These are phyloP conservation scores for Aurelia aurita complex sp. Pacific DNA, from an alignment of 30 jellyfish, hydroid and myxozoan species.

Conservation along the genomic window DNA sequence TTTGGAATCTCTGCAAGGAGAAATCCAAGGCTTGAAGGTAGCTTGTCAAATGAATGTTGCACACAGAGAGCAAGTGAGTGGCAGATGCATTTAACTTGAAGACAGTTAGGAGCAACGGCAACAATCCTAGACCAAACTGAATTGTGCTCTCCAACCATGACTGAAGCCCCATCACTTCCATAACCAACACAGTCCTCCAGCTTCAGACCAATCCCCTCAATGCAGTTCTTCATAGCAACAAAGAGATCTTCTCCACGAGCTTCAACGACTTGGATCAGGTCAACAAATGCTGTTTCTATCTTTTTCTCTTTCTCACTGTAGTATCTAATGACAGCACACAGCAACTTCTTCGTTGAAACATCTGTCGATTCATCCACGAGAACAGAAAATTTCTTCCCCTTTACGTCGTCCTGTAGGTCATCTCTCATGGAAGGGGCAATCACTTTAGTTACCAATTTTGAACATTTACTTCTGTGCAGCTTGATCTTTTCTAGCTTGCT, in stretches of 20 bases:
- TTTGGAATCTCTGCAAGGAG: conserved; percentile 75
- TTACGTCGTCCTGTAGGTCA: conserved; percentile 39
- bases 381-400: conserved; percentile 38
- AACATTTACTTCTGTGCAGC: conserved; percentile 59
- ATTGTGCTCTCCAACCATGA: conserved; percentile 73
- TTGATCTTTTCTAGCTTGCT: conserved; percentile 47
- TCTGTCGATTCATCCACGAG: conserved; percentile 66
- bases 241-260: conserved; percentile 55
- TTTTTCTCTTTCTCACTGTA: conserved; percentile 32
- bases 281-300: conserved; percentile 48
- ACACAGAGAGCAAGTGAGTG: conserved; percentile 70
- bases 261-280: conserved; percentile 41
- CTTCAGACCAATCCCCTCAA: conserved; percentile 21
- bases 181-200: conserved; percentile 46
- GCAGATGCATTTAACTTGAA: conserved; percentile 69
- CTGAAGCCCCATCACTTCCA: conserved; percentile 71
- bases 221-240: conserved; percentile 20
- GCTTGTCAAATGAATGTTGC: conserved; percentile 59
- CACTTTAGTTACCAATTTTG: conserved; percentile 49
- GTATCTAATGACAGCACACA: conserved; percentile 44
- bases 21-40: conserved; percentile 74
- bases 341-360: conserved; percentile 38
- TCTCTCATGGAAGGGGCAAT: conserved; percentile 53
- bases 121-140: conserved; percentile 75
- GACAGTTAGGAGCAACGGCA: conserved; percentile 65